Conservation (phyloP, 64 coral and sea anemone species). For the Trachythela sp. region DNA sequence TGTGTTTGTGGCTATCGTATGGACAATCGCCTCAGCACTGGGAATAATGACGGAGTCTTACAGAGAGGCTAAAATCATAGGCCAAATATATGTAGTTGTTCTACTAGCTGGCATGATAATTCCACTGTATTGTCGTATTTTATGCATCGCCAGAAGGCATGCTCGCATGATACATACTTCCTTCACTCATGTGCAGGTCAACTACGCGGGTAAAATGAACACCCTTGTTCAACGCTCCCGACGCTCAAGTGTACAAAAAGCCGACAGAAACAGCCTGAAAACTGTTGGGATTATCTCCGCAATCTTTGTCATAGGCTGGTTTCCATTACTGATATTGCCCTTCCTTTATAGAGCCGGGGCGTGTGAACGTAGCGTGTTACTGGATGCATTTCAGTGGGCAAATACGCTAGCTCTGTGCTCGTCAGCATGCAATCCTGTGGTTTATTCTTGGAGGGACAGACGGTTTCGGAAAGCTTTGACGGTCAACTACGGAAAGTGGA, state of each 20-base stretch:
- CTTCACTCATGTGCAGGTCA: background rate
- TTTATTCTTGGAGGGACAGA: slow-evolving; percentile 70
- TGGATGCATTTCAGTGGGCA: slow-evolving; percentile 58
- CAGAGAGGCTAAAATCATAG: background rate
- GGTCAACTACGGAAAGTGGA: background rate
- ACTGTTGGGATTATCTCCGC: slow-evolving; percentile 67
- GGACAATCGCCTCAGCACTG: slow-evolving; percentile 51
- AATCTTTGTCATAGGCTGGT: slow-evolving; percentile 83
- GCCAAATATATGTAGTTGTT: slow-evolving; percentile 47
- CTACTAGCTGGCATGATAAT: slow-evolving; percentile 45
- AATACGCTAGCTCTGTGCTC: slow-evolving; percentile 79
- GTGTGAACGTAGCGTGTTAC: background rate
- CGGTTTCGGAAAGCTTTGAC: slow-evolving; percentile 53
- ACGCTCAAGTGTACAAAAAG: background rate
- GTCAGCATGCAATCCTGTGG: slow-evolving; percentile 77
- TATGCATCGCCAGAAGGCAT: slow-evolving; percentile 65
- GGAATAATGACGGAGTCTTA: slow-evolving; percentile 44
- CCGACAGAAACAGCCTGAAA: slow-evolving; percentile 76
- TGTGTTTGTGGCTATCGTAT: slow-evolving; percentile 50
- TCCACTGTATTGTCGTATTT: slow-evolving; percentile 72
- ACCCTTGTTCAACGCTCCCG: background rate
- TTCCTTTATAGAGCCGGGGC: slow-evolving; percentile 42
- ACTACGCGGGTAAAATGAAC: background rate
- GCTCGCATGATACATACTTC: slow-evolving; percentile 46
- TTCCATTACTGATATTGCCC: slow-evolving; percentile 66